A percentile compares a stretch with the other conserved stretches of the same genome.
Evolutionary conservation across 2,113 vertebrate species (phyloP).

Genomic region (Carettochelys insculpta): DNA sequence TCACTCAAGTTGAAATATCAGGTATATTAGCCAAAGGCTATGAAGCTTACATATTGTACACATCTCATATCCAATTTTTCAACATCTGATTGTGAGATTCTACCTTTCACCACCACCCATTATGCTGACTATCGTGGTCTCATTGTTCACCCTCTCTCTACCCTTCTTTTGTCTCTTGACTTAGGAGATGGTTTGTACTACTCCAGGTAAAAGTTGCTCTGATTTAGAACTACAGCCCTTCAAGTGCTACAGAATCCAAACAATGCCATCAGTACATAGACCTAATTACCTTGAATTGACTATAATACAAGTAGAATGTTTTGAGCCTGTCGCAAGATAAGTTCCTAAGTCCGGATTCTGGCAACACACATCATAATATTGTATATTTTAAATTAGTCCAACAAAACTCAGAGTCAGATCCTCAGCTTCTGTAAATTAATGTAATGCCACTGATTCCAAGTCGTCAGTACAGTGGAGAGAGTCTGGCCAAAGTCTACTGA

Average conservation of each 20-base stretch:
- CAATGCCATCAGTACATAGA: background rate
- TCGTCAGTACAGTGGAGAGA: background rate
- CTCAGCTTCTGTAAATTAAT: background rate
- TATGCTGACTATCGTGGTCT: background rate
- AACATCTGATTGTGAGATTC: background rate
- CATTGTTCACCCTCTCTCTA: background rate
- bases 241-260: too few relatives aligned
- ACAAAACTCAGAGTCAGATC: background rate
- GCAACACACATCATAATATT: background rate
- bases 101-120: background rate
- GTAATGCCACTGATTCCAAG: rapidly evolving
- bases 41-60: background rate
- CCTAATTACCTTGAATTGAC: background rate
- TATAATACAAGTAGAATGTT: background rate
- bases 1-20: background rate
- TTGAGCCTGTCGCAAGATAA: background rate
- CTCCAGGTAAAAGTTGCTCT: background rate
- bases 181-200: background rate
- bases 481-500: background rate
- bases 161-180: background rate
- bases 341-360: background rate
- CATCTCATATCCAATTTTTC: background rate
- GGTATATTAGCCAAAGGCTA: background rate
- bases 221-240: background rate
- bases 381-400: background rate